Conservation (phyloP, 2,888 invertebrate genomes). For the Geotrupes spiniger region DNA sequence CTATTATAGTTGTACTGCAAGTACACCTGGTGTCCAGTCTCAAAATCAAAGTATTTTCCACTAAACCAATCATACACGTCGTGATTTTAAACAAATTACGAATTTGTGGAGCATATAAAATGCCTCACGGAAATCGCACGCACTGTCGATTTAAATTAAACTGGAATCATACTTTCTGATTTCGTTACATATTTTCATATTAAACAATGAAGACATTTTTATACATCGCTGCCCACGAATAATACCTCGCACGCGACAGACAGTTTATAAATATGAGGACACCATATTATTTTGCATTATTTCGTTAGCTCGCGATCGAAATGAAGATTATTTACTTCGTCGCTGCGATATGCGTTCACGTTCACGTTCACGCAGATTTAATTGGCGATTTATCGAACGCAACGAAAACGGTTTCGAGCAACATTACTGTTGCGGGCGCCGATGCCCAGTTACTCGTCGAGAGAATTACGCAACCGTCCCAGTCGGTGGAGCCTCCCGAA, state of each 20-base stretch:
- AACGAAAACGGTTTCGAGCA: neutral
- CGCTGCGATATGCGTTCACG: too few species aligned
- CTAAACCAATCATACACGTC: too few species aligned
- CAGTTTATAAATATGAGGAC: constrained; percentile 17
- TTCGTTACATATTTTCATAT: neutral
- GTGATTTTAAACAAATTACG: too few species aligned
- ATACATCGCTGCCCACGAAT: constrained; percentile 17
- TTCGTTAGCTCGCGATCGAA: too few species aligned
- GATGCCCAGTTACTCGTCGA: constrained; percentile 10
- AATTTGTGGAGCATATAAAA: neutral
- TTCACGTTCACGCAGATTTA: too few species aligned
- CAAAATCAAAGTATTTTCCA: too few species aligned
- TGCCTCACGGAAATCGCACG: constrained; percentile 7
- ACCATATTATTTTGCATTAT: neutral
- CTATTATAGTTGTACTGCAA: too few species aligned
- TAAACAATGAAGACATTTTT: constrained; percentile 13
- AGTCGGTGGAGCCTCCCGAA: neutral
- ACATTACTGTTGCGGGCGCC: neutral
- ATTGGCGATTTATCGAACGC: too few species aligned
- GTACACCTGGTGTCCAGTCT: too few species aligned
- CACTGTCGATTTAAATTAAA: constrained; percentile 1
- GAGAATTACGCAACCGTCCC: constrained; percentile 12
- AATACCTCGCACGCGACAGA: constrained; percentile 8
- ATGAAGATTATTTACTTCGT: too few species aligned
- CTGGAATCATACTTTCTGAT: neutral